A percentile compares a stretch with the other conserved stretches of the same genome.
Conservation (phyloP, 2,888 invertebrate genomes). For the Zaprionus lineosus region DNA sequence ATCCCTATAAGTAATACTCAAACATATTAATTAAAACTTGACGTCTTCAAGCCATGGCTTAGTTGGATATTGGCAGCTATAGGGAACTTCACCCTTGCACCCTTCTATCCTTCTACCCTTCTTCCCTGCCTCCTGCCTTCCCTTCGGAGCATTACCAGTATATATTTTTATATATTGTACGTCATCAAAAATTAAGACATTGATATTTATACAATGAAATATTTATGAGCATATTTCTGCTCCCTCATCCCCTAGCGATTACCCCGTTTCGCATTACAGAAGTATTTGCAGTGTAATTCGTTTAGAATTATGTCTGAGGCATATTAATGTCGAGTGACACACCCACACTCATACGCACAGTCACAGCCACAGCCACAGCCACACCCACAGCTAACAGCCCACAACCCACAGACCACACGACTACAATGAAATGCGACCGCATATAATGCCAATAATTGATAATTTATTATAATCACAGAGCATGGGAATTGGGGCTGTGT, state of each 20-base stretch:
- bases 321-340: slow-evolving; percentile 56
- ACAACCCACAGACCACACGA: slow-evolving; percentile 8
- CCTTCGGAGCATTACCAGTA: neutral
- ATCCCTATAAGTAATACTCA: too few species aligned
- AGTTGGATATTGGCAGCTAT: too few species aligned
- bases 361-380: too few species aligned
- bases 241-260: slow-evolving; percentile 13
- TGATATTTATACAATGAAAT: slow-evolving; percentile 43
- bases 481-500: slow-evolving; percentile 28
- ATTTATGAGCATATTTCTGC: slow-evolving; percentile 32
- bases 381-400: slow-evolving; percentile 14
- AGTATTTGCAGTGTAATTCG: slow-evolving; percentile 60
- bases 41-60: too few species aligned
- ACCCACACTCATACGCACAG: too few species aligned
- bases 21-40: too few species aligned
- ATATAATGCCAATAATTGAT: slow-evolving; percentile 75
- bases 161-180: neutral
- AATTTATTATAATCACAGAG: slow-evolving; percentile 74
- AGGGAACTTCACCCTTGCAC: too few species aligned
- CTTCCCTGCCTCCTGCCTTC: too few species aligned
- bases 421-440: slow-evolving; percentile 16
- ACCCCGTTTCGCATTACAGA: slow-evolving; percentile 29
- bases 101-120: too few species aligned
- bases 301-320: slow-evolving; percentile 69
- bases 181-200: slow-evolving; percentile 20